Percentiles rank a stretch among this genome's conserved stretches.
Conservation (phyloP, 1,140 invertebrate species). For the Bradysia coprophila region DNA sequence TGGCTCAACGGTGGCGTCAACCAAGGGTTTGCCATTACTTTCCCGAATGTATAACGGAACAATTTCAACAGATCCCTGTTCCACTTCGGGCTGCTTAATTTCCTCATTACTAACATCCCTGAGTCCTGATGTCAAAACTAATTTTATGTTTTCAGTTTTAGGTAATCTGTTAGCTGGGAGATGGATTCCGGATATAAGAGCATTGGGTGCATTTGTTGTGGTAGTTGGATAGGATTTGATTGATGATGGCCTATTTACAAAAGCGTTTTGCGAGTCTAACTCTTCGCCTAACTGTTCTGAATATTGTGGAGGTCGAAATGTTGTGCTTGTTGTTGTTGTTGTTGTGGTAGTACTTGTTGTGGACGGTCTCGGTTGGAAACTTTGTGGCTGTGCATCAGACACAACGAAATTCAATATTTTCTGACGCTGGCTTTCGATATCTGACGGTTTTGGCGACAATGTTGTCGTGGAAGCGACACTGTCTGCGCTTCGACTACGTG, state of each 20-base stretch:
- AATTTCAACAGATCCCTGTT: slow-evolving; percentile 1
- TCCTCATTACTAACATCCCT: too few relatives aligned
- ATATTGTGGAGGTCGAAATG: too few relatives aligned
- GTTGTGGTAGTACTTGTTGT: background rate
- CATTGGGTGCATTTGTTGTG: background rate
- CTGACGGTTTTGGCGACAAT: background rate
- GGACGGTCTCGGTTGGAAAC: slow-evolving; percentile 12
- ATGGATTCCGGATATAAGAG: background rate
- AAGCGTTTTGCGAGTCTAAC: slow-evolving; percentile 1
- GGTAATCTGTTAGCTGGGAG: background rate
- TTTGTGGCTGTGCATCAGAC: slow-evolving; percentile 17
- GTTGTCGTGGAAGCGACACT: too few relatives aligned
- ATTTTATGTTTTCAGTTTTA: too few relatives aligned
- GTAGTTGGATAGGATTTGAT: background rate
- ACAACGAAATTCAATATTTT: slow-evolving; percentile 15
- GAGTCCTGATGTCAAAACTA: too few relatives aligned
- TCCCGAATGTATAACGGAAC: background rate
- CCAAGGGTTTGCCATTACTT: background rate
- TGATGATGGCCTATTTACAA: slow-evolving; percentile 4
- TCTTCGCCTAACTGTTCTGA: too few relatives aligned
- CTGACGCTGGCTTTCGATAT: slow-evolving; percentile 7
- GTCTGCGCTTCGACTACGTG: too few relatives aligned
- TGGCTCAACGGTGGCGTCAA: slow-evolving; percentile 8
- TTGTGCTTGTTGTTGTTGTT: background rate
- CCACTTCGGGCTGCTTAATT: background rate